Evolutionary conservation across 2,113 vertebrate species (phyloP), one percentile per base, ranked within the genome.

Genomic region (Leuciscus idus): DNA sequence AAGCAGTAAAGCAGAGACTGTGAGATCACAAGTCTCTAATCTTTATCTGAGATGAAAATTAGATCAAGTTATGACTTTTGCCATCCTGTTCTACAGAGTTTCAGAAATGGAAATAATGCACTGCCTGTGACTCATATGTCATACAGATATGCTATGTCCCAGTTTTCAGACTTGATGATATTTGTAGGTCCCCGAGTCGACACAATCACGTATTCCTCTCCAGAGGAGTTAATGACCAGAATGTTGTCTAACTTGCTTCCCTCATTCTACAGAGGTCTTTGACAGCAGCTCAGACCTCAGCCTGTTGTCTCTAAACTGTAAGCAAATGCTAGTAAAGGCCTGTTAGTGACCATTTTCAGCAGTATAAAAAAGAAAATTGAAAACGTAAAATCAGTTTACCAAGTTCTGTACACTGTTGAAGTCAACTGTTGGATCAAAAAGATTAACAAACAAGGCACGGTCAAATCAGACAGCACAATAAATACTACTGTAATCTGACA

Each of bases 151-250:
- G 21, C 4, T 19, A 11, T 64, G 43, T 82, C 43, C 43, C 62
- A 68, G 80, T 82, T 82, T 79, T 68, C 26, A 68, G 62, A 7
- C 39, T 6, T n/a, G 52, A 52, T 68, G 43, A 82, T 48, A 66
- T 82, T 62, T 52, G 80, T 68, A 64, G 26, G 43, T 55, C 26
- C 50, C 39, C 48, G 15, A 81, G 36, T 62, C 26, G 26, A 50
- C 55, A 43, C 19, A 39, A 61, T 39, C 55, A 61, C 4, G 3
- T 73, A 74, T 3, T 12, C 48, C 28, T 50, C 61, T 70, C 62
- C 17, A 68, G 26, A 70, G 46, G 26, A 82, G 80, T 30, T 68
- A 82, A 82, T 68, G 80, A 82, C 62, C 62, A 82, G 62, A 68
- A 80, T 55, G 57, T 43, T 64, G 57, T 81, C 57, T 62, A 64